Evolutionary conservation across 2,113 vertebrate genomes (phyloP).

Genomic region (Parotia lawesii): DNA sequence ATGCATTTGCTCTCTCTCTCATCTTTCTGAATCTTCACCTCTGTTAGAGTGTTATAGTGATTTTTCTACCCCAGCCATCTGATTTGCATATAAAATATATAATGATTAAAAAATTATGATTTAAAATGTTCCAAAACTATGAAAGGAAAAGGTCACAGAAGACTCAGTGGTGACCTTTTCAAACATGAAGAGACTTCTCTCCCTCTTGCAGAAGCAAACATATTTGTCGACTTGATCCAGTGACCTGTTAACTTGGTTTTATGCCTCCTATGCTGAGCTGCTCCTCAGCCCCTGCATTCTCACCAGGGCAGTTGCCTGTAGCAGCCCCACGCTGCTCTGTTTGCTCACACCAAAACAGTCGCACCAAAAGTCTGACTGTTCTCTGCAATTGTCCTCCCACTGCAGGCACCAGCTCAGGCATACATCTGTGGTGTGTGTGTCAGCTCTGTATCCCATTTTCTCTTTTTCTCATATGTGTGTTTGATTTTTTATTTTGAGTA

Average conservation of each 20-base stretch:
- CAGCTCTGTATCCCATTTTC: neutral
- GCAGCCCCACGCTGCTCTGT: rapidly evolving
- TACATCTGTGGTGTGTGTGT: rapidly evolving
- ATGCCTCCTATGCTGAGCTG: neutral
- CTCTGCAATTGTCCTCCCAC: neutral
- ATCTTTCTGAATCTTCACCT: neutral
- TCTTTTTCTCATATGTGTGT: rapidly evolving
- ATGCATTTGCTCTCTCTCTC: rapidly evolving
- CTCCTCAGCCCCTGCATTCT: neutral
- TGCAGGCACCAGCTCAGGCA: too few species aligned
- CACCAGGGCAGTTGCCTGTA: rapidly evolving
- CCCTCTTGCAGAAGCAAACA: neutral
- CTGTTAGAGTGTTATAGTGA: neutral
- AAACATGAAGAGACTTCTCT: neutral
- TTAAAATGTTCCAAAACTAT: neutral
- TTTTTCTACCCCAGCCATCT: neutral
- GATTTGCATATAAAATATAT: neutral
- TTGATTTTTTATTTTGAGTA: neutral
- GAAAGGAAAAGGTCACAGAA: neutral
- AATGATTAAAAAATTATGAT: neutral
- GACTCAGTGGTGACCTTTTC: neutral
- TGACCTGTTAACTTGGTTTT: neutral
- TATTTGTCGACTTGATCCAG: neutral
- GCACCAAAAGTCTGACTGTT: neutral
- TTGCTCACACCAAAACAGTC: too few species aligned